Evolutionary conservation across 2,888 invertebrate genomes (phyloP), one percentile per base, ranked within the genome.

Genomic region (Amblyjoppa fuscipennis): DNA sequence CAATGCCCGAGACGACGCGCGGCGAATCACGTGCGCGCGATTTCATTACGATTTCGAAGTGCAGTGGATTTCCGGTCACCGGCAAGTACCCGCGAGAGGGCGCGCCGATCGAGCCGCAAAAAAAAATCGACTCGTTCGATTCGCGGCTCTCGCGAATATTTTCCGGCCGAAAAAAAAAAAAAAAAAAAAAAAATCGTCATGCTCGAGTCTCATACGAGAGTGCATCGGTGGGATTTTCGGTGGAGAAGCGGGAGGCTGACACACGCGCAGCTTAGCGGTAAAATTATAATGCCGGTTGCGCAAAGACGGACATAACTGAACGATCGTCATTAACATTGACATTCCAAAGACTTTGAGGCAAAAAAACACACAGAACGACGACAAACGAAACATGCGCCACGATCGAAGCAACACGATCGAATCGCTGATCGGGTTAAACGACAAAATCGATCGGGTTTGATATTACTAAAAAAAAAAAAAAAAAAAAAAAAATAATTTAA

Each of bases 181-280:
- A 20, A 20, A 20, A 20, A 20, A 53, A 16, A 75, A 31, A 49
- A 71, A 79, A 56, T 71, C 38, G 13, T 41, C 82, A 76, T 83
- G 82, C 85, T 83, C 71, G 82, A 80, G 61, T 80, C 45, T 68
- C 20, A 4, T 49, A 38, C n/a, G 76, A 82, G 38, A 49, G 11
- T 6, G 59, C 13, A 25, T 4, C 1, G 11, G 25, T 13, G 28
- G 25, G 28, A 59, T 59, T 28, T 59, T 4, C 11, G 41, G 59
- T 4, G 4, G 5, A 11, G 59, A 59, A 13, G 28, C 25, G 28
- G 11, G 13, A 28, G 13, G n/a, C 51, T 20, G n/a, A 69, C 20
- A 69, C 28, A 68, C 16, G 13, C 25, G 56, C 41, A 69, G 9
- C 41, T 69, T 7, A 5, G 31, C 61, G 34, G 45, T 13, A 61